A percentile compares a stretch with the other conserved stretches of the same genome.
phyloP scores from a whole-genome alignment of 2,888 invertebrate species.

The Pheosia gnoma region DNA sequence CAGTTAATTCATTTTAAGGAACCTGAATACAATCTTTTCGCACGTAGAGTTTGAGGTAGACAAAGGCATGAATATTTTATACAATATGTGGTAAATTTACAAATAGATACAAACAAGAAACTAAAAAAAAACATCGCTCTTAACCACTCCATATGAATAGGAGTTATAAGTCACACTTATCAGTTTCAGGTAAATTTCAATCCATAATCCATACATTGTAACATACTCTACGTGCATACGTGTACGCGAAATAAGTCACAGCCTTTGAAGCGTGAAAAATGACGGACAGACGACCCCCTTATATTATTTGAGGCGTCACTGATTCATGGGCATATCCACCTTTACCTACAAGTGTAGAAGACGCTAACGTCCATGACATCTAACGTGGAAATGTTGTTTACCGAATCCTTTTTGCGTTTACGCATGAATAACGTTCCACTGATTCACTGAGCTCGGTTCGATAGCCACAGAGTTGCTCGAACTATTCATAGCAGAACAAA shows the following conservation, averaged over 20 bases:
- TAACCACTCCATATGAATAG: no score
- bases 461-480: conserved; percentile 51
- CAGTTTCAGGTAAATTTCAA: no score
- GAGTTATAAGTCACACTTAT: no score
- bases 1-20: neutral
- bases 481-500: conserved; percentile 50
- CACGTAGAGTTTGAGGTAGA: no score
- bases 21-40: neutral
- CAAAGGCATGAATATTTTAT: no score
- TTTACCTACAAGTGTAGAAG: conserved; percentile 11
- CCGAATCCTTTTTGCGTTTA: conserved; percentile 56
- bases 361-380: conserved; percentile 37
- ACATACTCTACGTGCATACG: no score
- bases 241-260: no score
- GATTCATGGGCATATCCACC: neutral
- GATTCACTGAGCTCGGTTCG: conserved; percentile 51
- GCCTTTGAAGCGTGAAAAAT: no score
- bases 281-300: neutral
- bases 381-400: conserved; percentile 52
- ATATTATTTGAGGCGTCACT: neutral
- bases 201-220: no score
- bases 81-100: no score
- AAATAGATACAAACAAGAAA: no score
- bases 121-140: no score
- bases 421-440: conserved; percentile 55